Evolutionary conservation across 1,140 invertebrate genomes (phyloP), one percentile per base, ranked within the genome.

Genomic region (Papilio glaucus): DNA sequence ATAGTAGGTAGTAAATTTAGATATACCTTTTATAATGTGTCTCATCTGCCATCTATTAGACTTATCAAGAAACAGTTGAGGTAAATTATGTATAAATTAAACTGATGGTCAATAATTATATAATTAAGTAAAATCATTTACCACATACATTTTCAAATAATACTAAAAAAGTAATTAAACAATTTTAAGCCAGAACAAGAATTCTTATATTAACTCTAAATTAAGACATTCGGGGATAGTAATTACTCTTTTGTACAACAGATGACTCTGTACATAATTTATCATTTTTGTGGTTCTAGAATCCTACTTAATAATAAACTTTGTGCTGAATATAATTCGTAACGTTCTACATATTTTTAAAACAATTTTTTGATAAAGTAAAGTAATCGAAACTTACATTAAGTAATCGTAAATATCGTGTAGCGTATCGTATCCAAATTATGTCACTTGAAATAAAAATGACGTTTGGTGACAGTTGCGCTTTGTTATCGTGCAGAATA

Each of bases 401-500:
- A 57, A 53, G 24, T 53, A n/a, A 65, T 68, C 13, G 13, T 60
- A 29, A 57, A 0, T 39, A n/a, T 38, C 21, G 8, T 41, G 12
- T n/a, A n/a, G n/a, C n/a, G n/a, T n/a, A n/a, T n/a, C 12, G 39
- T 78, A 73, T 77, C 74, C 72, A 67, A 75, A 39, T 18, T 53
- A 41, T 60, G 70, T 72, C 42, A 74, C 61, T 77, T 73, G 69
- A 80, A 72, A 73, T 49, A 78, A 91, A 91, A 89, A 93, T 93
- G 89, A 89, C 89, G 83, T 90, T 93, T 88, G 53, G 81, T 84
- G 89, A 88, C 87, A 93, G 84, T 87, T 86, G 85, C 72, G 80
- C 85, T 84, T 89, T 93, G 90, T 88, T 91, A 89, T 91, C 91
- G 85, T 87, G 79, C 76, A 83, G 88, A 91, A 78, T 91, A 87